Conservation (phyloP, 2,113 vertebrate genomes). For the Festucalex cinctus region DNA sequence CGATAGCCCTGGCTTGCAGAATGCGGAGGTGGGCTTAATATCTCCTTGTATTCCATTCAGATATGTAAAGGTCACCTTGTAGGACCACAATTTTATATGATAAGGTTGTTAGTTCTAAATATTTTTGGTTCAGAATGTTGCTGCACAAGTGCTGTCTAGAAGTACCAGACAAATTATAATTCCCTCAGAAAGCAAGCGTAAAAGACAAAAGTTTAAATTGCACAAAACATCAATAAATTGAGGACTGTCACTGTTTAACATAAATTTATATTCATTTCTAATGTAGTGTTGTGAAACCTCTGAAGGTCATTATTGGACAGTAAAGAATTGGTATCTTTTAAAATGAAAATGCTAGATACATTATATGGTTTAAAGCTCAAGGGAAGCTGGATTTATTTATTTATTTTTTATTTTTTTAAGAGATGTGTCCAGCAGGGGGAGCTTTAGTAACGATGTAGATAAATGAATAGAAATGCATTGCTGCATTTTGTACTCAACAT, state of each 20-base stretch:
- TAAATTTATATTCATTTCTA: not conserved
- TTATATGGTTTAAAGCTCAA: not conserved
- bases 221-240: not conserved
- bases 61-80: not conserved
- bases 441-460: not conserved
- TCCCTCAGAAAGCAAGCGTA: not conserved
- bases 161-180: not conserved
- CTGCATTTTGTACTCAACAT: not conserved
- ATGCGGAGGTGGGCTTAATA: slow-evolving; percentile 48
- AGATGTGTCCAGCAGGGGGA: not conserved
- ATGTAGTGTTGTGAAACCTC: not conserved
- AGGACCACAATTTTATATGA: not conserved
- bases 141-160: not conserved
- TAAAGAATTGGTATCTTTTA: not conserved
- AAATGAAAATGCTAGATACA: not conserved
- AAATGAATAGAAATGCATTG: not conserved
- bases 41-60: not conserved
- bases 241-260: not conserved
- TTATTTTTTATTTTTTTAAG: not conserved
- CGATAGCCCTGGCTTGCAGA: not conserved
- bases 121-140: not conserved
- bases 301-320: not conserved
- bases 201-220: not conserved
- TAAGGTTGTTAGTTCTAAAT: not conserved
- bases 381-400: not conserved